Evolutionary conservation across 1,140 invertebrate genomes (phyloP).

Genomic region (Drosophila ficusphila): DNA sequence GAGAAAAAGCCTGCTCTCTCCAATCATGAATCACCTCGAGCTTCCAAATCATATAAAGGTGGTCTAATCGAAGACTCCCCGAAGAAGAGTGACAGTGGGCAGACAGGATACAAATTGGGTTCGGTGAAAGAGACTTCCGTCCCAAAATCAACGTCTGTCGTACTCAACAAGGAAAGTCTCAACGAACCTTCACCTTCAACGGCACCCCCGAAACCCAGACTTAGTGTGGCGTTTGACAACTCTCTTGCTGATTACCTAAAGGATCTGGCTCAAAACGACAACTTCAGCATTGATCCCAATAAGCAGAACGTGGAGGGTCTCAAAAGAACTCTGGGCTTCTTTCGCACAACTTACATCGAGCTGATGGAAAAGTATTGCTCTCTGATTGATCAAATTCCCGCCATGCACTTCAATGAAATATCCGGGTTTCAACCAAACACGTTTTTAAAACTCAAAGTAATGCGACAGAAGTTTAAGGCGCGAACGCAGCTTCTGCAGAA

Average conservation of each 20-base stretch:
- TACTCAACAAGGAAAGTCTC: neutral
- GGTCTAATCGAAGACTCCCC: neutral
- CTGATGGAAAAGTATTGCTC: conserved; percentile 79
- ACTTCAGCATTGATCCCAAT: conserved; percentile 50
- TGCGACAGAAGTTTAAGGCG: conserved; percentile 78
- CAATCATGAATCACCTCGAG: neutral
- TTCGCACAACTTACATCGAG: conserved; percentile 63
- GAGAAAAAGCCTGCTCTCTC: neutral
- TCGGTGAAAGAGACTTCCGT: conserved; percentile 14
- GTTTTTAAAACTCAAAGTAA: conserved; percentile 75
- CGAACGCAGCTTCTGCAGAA: conserved; percentile 66
- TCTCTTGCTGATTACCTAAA: conserved; percentile 63
- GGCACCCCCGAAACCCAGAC: conserved; percentile 31
- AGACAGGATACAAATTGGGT: conserved; percentile 4
- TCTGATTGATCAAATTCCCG: conserved; percentile 78
- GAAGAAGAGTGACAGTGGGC: neutral
- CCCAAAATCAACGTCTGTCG: neutral
- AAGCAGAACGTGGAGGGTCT: conserved; percentile 47
- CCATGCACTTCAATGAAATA: conserved; percentile 67
- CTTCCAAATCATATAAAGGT: neutral
- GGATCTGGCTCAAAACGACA: conserved; percentile 65
- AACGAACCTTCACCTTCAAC: neutral
- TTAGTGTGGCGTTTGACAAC: conserved; percentile 69
- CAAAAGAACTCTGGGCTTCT: conserved; percentile 35
- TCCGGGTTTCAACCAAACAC: conserved; percentile 68